These are phyloP conservation scores for Myxocyprinus asiaticus DNA, from an alignment of 2,113 vertebrate genomes.

Conservation along the genomic window DNA sequence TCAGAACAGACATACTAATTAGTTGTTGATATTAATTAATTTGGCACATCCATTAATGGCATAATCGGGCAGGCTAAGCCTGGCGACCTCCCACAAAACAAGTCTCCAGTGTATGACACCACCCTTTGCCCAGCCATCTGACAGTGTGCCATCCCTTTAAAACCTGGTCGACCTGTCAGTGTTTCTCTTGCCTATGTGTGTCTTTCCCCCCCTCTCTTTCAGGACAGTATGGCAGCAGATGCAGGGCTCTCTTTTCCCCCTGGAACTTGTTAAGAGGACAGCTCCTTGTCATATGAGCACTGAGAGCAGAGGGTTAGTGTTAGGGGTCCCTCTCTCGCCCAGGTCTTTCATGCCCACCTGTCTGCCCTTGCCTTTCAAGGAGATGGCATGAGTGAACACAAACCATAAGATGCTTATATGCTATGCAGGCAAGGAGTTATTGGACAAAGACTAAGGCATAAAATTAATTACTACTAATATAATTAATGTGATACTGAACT, in stretches of 20 bases:
- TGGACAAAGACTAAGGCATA: too few relatives aligned
- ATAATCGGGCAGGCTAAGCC: too few relatives aligned
- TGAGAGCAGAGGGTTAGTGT: constrained; percentile 57
- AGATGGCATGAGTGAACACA: background rate
- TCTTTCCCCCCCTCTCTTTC: constrained; percentile 13
- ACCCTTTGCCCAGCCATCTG: constrained; percentile 14
- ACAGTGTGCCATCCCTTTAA: background rate
- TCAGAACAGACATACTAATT: background rate
- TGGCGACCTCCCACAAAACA: constrained; percentile 19
- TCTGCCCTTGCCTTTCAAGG: constrained; percentile 51
- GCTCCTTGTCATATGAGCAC: constrained; percentile 41
- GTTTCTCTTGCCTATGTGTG: constrained; percentile 1
- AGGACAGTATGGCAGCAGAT: constrained; percentile 46
- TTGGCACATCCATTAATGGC: background rate
- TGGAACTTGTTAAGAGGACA: constrained; percentile 67
- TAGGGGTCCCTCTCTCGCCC: constrained; percentile 54
- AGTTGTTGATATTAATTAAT: background rate
- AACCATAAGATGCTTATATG: too few relatives aligned
- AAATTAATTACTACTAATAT: too few relatives aligned
- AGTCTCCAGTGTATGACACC: constrained; percentile 30
- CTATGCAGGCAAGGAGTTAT: too few relatives aligned
- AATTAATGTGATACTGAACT: too few relatives aligned
- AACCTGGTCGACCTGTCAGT: constrained; percentile 20
- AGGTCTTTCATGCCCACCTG: constrained; percentile 47
- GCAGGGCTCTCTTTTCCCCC: constrained; percentile 63